Percentiles rank a stretch among this genome's conserved stretches.
phyloP scores from a whole-genome alignment of 2,888 invertebrate species.

The Nephrotoma appendiculata region DNA sequence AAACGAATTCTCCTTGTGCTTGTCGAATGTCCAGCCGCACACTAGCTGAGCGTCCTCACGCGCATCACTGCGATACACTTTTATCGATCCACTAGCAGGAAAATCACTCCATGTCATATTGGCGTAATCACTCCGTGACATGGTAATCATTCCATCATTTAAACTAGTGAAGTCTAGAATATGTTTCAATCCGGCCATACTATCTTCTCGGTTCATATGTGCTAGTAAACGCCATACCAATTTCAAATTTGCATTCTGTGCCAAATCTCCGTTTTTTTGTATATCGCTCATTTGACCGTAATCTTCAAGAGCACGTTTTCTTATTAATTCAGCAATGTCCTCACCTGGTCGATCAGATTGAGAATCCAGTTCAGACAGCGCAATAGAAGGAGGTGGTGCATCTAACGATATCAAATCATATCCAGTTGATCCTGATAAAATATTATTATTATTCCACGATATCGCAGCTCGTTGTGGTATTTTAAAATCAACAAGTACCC shows the following conservation, averaged over 20 bases:
- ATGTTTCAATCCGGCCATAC: constrained; percentile 37
- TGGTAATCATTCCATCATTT: constrained; percentile 19
- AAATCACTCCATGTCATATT: constrained; percentile 29
- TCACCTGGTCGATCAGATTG: constrained; percentile 16
- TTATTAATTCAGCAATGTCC: constrained; percentile 55
- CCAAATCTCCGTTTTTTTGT: constrained; percentile 64
- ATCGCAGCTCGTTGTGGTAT: constrained; percentile 26
- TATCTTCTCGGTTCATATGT: constrained; percentile 39
- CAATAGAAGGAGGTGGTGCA: not conserved
- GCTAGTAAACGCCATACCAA: constrained; percentile 55
- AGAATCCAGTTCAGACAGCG: constrained; percentile 8
- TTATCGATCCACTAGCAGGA: constrained; percentile 7
- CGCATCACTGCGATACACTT: constrained; percentile 45
- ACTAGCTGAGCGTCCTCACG: constrained; percentile 68
- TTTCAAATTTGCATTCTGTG: constrained; percentile 57
- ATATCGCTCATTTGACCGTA: constrained; percentile 63
- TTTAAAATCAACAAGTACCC: constrained; percentile 25
- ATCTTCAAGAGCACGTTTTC: constrained; percentile 47
- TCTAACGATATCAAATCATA: not conserved
- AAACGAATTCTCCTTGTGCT: constrained; percentile 40
- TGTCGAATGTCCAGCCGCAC: constrained; percentile 82
- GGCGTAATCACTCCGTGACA: constrained; percentile 25
- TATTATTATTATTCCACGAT: constrained; percentile 26
- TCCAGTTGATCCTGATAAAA: constrained; percentile 13
- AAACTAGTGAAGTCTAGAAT: constrained; percentile 27